phyloP scores from a whole-genome alignment of 2,888 invertebrate genomes.

The Drosophila engyochracea region DNA sequence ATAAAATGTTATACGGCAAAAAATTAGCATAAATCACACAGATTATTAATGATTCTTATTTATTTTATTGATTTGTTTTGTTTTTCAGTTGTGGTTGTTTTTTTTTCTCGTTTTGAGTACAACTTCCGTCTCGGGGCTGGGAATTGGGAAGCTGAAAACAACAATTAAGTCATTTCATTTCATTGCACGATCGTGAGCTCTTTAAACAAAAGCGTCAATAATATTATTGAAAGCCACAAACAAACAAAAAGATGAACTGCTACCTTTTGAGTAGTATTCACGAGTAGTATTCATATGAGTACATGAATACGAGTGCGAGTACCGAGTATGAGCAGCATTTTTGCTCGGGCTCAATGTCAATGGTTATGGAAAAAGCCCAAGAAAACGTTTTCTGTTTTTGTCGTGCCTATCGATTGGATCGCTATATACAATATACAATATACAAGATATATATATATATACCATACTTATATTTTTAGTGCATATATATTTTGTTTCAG shows the following conservation, averaged over 20 bases:
- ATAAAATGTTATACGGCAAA: constrained; percentile 44
- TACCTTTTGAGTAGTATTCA: constrained; percentile 29
- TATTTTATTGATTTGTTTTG: constrained; percentile 75
- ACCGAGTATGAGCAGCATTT: constrained; percentile 25
- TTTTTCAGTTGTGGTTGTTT: constrained; percentile 53
- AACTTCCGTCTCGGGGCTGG: constrained; percentile 60
- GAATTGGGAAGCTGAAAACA: constrained; percentile 49
- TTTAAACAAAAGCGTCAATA: constrained; percentile 47
- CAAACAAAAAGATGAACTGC: constrained; percentile 23
- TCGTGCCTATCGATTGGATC: constrained; percentile 63
- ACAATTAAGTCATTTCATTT: constrained; percentile 70
- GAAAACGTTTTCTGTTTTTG: constrained; percentile 42
- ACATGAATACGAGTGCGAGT: constrained; percentile 26
- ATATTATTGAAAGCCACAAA: constrained; percentile 19
- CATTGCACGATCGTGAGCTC: constrained; percentile 66
- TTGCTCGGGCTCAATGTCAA: constrained; percentile 60
- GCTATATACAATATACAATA: constrained; percentile 22
- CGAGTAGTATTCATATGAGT: constrained; percentile 29
- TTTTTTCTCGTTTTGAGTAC: constrained; percentile 26
- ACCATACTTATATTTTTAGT: constrained; percentile 46
- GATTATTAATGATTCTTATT: constrained; percentile 70
- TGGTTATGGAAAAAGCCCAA: constrained; percentile 56
- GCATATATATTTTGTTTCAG: constrained; percentile 60
- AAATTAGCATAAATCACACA: constrained; percentile 71
- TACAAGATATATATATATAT: constrained; percentile 21